Percentiles rank a stretch among this genome's conserved stretches.
Evolutionary conservation across 2,888 invertebrate species (phyloP).

Genomic region (Eupithecia centaureata): DNA sequence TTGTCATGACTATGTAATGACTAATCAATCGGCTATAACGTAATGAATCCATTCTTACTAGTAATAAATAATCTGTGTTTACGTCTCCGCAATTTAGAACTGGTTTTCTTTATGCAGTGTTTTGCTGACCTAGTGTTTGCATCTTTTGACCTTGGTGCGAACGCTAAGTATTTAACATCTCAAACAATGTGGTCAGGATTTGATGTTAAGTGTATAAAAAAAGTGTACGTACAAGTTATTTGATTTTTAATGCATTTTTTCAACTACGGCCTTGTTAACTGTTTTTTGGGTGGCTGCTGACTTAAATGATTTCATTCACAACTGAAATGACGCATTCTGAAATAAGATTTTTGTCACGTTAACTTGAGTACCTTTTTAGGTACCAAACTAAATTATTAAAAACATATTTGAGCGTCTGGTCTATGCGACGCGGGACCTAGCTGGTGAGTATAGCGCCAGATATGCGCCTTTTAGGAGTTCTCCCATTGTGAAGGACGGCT

Average conservation of each 20-base stretch:
- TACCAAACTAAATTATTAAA: too few species aligned
- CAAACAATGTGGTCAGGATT: neutral
- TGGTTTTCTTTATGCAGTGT: conserved; percentile 24
- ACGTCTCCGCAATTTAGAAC: conserved; percentile 25
- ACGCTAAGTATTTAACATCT: neutral
- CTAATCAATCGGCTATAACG: conserved; percentile 31
- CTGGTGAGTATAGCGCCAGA: too few species aligned
- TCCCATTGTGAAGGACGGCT: too few species aligned
- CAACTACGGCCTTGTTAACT: neutral
- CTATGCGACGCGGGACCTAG: too few species aligned
- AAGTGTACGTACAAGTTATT: too few species aligned
- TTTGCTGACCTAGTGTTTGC: conserved; percentile 23
- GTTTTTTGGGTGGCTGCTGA: neutral
- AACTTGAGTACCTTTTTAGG: too few species aligned
- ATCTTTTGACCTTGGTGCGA: conserved; percentile 18
- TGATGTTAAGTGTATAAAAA: too few species aligned
- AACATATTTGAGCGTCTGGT: too few species aligned
- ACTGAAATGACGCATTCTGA: neutral
- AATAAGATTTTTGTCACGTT: neutral
- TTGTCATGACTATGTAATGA: conserved; percentile 24
- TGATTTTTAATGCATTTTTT: too few species aligned
- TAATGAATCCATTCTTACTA: conserved; percentile 9
- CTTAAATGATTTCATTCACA: too few species aligned
- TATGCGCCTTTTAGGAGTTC: too few species aligned
- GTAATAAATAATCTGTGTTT: conserved; percentile 15